Base-by-base conservation (phyloP, 2,797 vertebrate genomes). In the Leptoclinus maculatus region DNA sequence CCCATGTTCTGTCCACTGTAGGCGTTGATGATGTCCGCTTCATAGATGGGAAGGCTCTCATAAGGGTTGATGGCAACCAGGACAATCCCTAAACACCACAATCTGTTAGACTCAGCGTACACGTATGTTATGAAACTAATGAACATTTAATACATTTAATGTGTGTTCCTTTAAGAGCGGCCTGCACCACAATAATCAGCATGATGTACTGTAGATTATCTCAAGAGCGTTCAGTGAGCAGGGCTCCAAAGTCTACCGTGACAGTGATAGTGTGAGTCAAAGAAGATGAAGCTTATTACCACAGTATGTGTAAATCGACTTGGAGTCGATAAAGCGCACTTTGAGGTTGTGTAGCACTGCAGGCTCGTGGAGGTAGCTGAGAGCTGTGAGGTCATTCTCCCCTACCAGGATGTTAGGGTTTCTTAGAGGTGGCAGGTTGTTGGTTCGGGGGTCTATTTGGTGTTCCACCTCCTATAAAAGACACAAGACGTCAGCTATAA, bases 51-150 rank as follows among this genome's bases (percentile, higher is more conserved):
- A 69, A 99, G 90, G 27, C 95, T 96, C 77, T 99, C 97, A 71
- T 99, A 99, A 47, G 98, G 98, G 88, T 99, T 99, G 88, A 99
- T 97, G 84, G 98, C 97, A 83, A 99, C 98, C 88, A 99, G 93
- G 76, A 99, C 97, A 3, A 99, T 99, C 87, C 98, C 98, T 99
- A 32, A 56, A 83, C 1, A 68, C 12, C 29, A 82, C 25, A 71
- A 56, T 59, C 9, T 66, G 2, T 72, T 27, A 56, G 11, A 9
- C 4, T 56, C 7, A 53, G 16, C 19, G 27, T 4, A 54, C 45
- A 47, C 13, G 0, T 68, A 45, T 58, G 17, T 43, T 60, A 66
- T 32, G 5, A 29, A 21, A 76, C 27, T 0, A 62, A 74, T n/a
- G 1, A 53, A 67, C 21, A 51, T 8, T 10, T 17, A 7, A 34